Percentiles rank a stretch among this genome's conserved stretches.
These are phyloP conservation scores for Hyperoodon ampullatus DNA, from an alignment of 2,113 vertebrate genomes.

Conservation along the genomic window DNA sequence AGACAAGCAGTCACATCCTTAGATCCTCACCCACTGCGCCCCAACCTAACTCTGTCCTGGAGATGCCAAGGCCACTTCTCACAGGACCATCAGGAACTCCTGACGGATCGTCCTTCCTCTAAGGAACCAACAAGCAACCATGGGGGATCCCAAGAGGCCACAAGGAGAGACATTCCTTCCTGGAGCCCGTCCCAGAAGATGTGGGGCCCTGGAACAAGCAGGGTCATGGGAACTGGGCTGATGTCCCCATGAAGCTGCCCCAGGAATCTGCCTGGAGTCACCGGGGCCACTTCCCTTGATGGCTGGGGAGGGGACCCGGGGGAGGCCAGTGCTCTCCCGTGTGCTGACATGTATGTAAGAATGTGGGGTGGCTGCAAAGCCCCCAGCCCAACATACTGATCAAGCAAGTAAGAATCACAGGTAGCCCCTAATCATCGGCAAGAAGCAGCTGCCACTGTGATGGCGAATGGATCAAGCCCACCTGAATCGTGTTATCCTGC, in stretches of 20 bases:
- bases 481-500: background rate
- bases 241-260: background rate
- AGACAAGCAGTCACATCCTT: background rate
- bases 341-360: background rate
- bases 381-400: background rate
- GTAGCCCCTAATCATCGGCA: rapidly evolving
- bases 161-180: background rate
- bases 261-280: background rate
- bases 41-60: background rate
- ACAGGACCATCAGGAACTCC: background rate
- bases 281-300: background rate
- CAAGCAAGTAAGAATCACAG: background rate
- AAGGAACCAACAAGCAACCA: background rate
- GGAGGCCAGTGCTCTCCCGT: background rate
- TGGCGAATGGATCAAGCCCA: background rate
- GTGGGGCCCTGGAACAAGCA: background rate
- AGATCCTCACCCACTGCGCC: background rate
- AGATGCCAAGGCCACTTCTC: background rate
- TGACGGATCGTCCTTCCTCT: background rate
- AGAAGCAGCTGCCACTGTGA: rapidly evolving
- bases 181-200: background rate
- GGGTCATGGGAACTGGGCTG: background rate
- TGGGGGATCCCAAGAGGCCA: background rate
- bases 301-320: background rate
- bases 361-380: background rate